A percentile compares a stretch with the other conserved stretches of the same genome.
Conservation (phyloP, 2,797 vertebrate genomes). For the Amphiprion clarkii region DNA sequence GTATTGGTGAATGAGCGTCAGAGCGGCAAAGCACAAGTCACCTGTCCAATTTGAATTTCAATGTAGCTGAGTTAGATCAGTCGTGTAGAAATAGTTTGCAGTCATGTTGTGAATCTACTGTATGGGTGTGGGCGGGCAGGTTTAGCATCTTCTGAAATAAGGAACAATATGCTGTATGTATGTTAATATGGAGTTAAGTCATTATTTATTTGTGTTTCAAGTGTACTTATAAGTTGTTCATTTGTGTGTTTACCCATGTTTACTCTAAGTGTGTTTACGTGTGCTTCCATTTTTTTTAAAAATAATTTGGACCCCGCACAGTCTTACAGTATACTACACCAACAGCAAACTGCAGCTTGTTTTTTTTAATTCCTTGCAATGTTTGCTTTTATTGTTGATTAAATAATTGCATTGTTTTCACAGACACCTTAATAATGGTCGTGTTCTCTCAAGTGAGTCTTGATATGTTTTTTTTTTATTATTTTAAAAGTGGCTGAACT, state of each 20-base stretch:
- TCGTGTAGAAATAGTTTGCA: constrained; percentile 13
- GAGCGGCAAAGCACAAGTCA: constrained; percentile 10
- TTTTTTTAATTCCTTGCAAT: constrained; percentile 19
- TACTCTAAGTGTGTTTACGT: constrained; percentile 61
- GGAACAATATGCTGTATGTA: constrained; percentile 64
- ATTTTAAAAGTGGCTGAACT: constrained; percentile 1
- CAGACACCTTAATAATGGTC: constrained; percentile 38
- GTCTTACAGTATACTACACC: not conserved
- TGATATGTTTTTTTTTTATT: constrained; percentile 30
- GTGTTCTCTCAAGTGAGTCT: constrained; percentile 37
- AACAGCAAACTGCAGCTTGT: not conserved
- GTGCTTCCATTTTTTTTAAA: constrained; percentile 40
- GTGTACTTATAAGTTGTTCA: constrained; percentile 76
- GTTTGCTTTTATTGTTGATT: constrained; percentile 37
- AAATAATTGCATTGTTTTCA: constrained; percentile 32
- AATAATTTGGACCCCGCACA: constrained; percentile 16
- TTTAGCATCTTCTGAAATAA: constrained; percentile 42
- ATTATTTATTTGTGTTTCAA: constrained; percentile 79
- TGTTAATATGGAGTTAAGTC: constrained; percentile 41
- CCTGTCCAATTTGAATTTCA: constrained; percentile 30
- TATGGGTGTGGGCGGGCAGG: constrained; percentile 31
- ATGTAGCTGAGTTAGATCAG: constrained; percentile 28
- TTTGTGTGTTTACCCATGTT: constrained; percentile 50
- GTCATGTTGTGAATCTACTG: constrained; percentile 46
- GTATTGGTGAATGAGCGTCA: constrained; percentile 32